Evolutionary conservation across 2,888 invertebrate species (phyloP).

Genomic region (Epistrophe grossulariae): DNA sequence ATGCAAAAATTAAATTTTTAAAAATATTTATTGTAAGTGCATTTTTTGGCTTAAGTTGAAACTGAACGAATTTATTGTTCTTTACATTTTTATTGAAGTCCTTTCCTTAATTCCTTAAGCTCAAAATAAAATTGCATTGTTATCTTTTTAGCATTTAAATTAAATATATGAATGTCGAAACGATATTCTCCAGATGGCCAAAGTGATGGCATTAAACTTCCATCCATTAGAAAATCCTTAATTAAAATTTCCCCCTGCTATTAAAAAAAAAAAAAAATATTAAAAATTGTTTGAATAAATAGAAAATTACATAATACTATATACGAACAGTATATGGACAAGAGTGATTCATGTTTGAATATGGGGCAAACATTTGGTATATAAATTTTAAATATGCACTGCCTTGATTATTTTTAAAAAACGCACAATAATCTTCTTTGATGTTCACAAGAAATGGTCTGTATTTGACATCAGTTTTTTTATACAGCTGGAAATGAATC

Average conservation of each 20-base stretch:
- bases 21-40: too few relatives aligned
- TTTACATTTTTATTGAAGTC: not conserved
- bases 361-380: not conserved
- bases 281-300: not conserved
- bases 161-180: not conserved
- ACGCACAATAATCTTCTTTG: slow-evolving; percentile 31
- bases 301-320: not conserved
- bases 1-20: too few relatives aligned
- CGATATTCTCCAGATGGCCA: slow-evolving; percentile 1
- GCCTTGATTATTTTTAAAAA: slow-evolving; percentile 25
- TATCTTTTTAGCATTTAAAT: not conserved
- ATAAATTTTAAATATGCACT: not conserved
- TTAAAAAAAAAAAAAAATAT: not conserved
- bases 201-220: not conserved
- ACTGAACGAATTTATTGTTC: too few relatives aligned
- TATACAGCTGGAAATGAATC: too few relatives aligned
- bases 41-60: too few relatives aligned
- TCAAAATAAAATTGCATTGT: not conserved
- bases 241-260: not conserved
- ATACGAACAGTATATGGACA: slow-evolving; percentile 40
- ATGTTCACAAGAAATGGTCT: slow-evolving; percentile 30
- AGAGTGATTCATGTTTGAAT: slow-evolving; percentile 42
- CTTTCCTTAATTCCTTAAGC: not conserved
- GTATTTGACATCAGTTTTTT: not conserved
- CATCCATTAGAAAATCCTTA: not conserved